A percentile compares a stretch with the other conserved stretches of the same genome.
Conservation (phyloP, 2,797 vertebrate species). For the Hirundo rustica region DNA sequence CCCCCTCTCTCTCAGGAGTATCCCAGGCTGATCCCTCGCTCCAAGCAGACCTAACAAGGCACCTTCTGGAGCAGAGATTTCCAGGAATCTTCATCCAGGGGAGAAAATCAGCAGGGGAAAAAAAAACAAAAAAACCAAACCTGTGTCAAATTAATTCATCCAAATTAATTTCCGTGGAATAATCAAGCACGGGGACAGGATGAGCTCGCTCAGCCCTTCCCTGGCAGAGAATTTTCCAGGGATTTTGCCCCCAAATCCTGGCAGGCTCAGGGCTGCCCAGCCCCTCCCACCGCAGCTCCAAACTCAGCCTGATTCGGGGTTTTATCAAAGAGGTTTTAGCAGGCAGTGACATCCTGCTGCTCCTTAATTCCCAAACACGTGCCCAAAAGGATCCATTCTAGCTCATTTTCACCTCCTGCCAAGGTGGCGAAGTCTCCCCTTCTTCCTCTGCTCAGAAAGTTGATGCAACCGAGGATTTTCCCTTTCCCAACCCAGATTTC, state of each 20-base stretch:
- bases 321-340: not conserved
- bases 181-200: too few species aligned
- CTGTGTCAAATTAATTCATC: too few species aligned
- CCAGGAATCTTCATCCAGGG: too few species aligned
- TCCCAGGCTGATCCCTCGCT: not conserved
- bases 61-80: too few species aligned
- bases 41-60: not conserved
- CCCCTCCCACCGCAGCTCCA: not conserved
- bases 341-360: too few species aligned
- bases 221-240: not conserved
- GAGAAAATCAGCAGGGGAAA: too few species aligned
- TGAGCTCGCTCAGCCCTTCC: too few species aligned
- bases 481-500: not conserved
- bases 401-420: not conserved
- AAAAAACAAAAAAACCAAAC: too few species aligned
- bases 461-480: not conserved
- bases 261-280: not conserved
- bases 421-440: not conserved
- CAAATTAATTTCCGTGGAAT: too few species aligned
- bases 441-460: not conserved
- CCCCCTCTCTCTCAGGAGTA: not conserved
- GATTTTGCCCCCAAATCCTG: not conserved
- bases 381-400: not conserved
- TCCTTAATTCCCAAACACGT: not conserved
- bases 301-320: not conserved